These are phyloP conservation scores for Cynoglossus semilaevis DNA, from an alignment of 2,113 vertebrate genomes.

Conservation along the genomic window DNA sequence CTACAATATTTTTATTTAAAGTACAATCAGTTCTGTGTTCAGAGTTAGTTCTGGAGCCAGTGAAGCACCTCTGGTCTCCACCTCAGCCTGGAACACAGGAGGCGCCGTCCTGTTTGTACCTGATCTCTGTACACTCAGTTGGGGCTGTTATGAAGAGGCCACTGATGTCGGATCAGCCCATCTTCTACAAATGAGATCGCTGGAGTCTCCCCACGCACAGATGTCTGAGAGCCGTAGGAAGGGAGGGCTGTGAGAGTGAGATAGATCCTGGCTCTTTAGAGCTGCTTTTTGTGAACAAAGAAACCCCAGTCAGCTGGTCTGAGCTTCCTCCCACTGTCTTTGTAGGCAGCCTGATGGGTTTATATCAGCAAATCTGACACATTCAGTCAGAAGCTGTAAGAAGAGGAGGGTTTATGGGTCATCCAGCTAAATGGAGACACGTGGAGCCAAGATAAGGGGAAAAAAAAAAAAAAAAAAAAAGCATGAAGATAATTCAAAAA, in stretches of 20 bases:
- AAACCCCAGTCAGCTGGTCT: conserved; percentile 38
- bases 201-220: conserved; percentile 29
- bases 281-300: conserved; percentile 50
- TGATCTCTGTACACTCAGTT: conserved; percentile 34
- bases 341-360: conserved; percentile 47
- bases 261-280: conserved; percentile 45
- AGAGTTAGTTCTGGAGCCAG: no score
- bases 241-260: conserved; percentile 30
- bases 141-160: conserved; percentile 29
- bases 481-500: conserved; percentile 34
- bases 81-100: no score
- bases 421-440: conserved; percentile 27
- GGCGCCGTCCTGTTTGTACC: no score
- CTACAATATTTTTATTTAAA: no score
- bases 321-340: conserved; percentile 34
- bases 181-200: conserved; percentile 46
- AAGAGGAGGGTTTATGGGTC: conserved; percentile 41
- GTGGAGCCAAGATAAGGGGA: conserved; percentile 16
- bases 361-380: conserved; percentile 43
- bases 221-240: conserved; percentile 30
- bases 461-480: conserved; percentile 9
- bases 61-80: no score
- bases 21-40: no score
- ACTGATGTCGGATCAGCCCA: conserved; percentile 43
- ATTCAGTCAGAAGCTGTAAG: conserved; percentile 38